Conservation (phyloP, 2,797 vertebrate genomes). For the Chrysocyon brachyurus region DNA sequence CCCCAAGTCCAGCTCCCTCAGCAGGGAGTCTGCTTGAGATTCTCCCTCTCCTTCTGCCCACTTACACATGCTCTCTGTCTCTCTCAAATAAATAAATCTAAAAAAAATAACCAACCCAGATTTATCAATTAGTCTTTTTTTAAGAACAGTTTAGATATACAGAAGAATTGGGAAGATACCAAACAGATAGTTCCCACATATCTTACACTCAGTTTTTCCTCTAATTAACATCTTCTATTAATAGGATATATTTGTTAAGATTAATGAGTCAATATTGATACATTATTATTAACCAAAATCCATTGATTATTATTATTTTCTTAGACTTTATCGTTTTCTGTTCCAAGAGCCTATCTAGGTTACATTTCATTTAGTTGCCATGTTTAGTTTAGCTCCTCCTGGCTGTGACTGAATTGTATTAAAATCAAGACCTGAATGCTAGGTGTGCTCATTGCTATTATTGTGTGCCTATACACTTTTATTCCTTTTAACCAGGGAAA, state of each 20-base stretch:
- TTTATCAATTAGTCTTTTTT: background rate
- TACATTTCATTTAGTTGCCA: background rate
- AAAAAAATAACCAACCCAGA: too few species aligned
- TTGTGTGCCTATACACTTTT: background rate
- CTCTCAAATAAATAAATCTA: background rate
- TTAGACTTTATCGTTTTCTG: background rate
- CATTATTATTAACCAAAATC: background rate
- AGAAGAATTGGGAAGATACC: background rate
- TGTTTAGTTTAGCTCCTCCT: background rate
- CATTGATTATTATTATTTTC: background rate
- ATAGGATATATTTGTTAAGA: background rate
- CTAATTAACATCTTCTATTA: background rate
- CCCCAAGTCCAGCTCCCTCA: background rate
- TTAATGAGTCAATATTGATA: background rate
- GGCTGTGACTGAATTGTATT: background rate
- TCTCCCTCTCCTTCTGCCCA: background rate
- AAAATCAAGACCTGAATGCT: background rate
- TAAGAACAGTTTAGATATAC: background rate
- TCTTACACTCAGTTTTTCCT: rapidly evolving
- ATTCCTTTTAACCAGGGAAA: background rate
- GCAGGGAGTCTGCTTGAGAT: background rate
- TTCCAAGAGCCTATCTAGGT: background rate
- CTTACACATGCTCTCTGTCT: background rate
- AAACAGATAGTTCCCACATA: background rate
- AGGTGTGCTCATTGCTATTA: background rate